Conservation (phyloP, 1,140 invertebrate species). For the Cataglyphis hispanica region DNA sequence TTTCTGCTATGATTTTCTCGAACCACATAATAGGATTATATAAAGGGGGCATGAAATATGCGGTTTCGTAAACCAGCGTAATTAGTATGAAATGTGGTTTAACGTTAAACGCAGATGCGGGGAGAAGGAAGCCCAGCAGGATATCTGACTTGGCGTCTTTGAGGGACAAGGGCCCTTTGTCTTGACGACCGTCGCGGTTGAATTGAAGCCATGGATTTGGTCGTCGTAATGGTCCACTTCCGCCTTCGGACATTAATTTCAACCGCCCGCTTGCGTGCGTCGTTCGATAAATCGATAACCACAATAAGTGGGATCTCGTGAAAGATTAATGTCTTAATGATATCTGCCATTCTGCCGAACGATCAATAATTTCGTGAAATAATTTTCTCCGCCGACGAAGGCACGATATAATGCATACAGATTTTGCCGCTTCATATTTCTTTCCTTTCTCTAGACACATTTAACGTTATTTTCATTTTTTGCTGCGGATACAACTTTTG, state of each 20-base stretch:
- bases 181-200: constrained; percentile 55
- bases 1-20: background rate
- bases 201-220: constrained; percentile 59
- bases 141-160: constrained; percentile 55
- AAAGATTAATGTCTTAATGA: constrained; percentile 59
- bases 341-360: background rate
- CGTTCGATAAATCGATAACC: constrained; percentile 57
- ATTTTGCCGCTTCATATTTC: background rate
- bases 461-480: background rate
- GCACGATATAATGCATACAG: background rate
- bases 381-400: background rate
- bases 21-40: background rate
- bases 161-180: constrained; percentile 60
- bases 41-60: constrained; percentile 9
- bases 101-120: constrained; percentile 33
- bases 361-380: background rate
- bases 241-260: constrained; percentile 60
- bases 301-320: constrained; percentile 44
- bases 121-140: constrained; percentile 30
- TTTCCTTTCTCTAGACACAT: background rate
- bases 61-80: constrained; percentile 38
- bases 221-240: constrained; percentile 53
- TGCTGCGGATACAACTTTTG: background rate
- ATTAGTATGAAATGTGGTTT: constrained; percentile 51
- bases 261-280: constrained; percentile 6